A percentile compares a stretch with the other conserved stretches of the same genome.
Evolutionary conservation across 2,113 vertebrate species (phyloP).

Genomic region (Malurus elegans): DNA sequence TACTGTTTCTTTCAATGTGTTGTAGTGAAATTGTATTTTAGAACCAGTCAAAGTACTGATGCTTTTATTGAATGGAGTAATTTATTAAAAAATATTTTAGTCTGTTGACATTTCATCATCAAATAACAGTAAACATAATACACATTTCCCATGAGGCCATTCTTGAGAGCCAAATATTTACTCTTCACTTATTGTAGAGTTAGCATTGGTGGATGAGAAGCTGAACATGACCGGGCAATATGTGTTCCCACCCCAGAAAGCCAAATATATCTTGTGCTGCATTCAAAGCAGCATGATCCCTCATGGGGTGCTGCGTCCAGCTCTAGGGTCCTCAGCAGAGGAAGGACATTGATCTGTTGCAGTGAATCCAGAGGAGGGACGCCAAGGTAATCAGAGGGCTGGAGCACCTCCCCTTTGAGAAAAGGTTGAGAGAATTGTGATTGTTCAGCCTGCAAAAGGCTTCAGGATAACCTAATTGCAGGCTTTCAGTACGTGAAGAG

Average conservation of each 20-base stretch:
- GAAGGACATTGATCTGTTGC: background rate
- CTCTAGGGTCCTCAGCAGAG: background rate
- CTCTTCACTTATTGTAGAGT: conserved; percentile 39
- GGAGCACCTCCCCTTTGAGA: accelerated
- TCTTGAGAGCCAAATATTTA: conserved; percentile 60
- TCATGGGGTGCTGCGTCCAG: background rate
- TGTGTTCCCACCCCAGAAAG: background rate
- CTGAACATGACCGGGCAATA: background rate
- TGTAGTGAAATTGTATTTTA: conserved; percentile 64
- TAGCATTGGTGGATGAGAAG: background rate
- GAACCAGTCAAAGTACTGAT: conserved; percentile 62
- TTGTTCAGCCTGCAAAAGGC: background rate
- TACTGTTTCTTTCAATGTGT: conserved; percentile 33
- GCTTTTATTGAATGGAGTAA: conserved; percentile 69
- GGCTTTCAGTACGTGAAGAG: background rate
- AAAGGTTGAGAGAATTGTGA: background rate
- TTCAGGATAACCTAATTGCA: background rate
- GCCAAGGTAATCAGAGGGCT: background rate
- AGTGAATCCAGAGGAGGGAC: accelerated
- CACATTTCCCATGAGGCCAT: conserved; percentile 65
- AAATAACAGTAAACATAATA: conserved; percentile 68
- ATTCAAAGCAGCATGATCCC: accelerated
- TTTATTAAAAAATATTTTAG: conserved; percentile 67
- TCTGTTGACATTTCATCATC: conserved; percentile 67
- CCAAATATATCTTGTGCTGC: background rate